Percentiles rank a stretch among this genome's conserved stretches.
phyloP scores from a whole-genome alignment of 2,113 vertebrate genomes.

The Pangasianodon hypophthalmus region DNA sequence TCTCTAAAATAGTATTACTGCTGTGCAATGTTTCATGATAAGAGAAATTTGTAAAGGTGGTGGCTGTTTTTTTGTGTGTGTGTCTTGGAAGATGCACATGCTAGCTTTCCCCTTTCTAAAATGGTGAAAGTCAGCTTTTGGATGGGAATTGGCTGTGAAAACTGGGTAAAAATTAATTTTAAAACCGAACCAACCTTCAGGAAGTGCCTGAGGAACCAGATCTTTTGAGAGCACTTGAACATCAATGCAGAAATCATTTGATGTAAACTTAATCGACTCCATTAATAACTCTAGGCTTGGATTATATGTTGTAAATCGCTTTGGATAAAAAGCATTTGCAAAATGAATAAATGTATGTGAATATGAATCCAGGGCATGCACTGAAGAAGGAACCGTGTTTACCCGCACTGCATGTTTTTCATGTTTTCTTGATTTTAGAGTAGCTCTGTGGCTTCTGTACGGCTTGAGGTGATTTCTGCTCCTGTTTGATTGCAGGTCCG shows the following conservation, averaged over 20 bases:
- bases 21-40: background rate
- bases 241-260: slow-evolving; percentile 4
- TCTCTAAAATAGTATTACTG: background rate
- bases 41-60: background rate
- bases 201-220: background rate
- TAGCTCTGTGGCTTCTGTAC: background rate
- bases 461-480: slow-evolving; percentile 21
- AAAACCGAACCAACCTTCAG: background rate
- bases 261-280: background rate
- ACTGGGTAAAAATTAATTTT: background rate
- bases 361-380: slow-evolving; percentile 1
- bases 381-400: background rate
- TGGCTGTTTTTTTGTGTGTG: background rate
- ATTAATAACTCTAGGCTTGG: background rate
- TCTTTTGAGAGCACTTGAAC: background rate
- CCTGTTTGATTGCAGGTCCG: slow-evolving; percentile 25
- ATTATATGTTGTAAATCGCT: slow-evolving; percentile 8
- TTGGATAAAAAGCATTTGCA: background rate
- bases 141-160: background rate
- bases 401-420: background rate
- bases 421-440: slow-evolving; percentile 4
- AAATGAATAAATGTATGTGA: slow-evolving; percentile 16
- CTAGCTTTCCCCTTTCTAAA: background rate
- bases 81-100: background rate
- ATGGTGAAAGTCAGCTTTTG: background rate